Evolutionary conservation across 2,113 vertebrate genomes (phyloP).

Genomic region (Ptilonorhynchus violaceus): DNA sequence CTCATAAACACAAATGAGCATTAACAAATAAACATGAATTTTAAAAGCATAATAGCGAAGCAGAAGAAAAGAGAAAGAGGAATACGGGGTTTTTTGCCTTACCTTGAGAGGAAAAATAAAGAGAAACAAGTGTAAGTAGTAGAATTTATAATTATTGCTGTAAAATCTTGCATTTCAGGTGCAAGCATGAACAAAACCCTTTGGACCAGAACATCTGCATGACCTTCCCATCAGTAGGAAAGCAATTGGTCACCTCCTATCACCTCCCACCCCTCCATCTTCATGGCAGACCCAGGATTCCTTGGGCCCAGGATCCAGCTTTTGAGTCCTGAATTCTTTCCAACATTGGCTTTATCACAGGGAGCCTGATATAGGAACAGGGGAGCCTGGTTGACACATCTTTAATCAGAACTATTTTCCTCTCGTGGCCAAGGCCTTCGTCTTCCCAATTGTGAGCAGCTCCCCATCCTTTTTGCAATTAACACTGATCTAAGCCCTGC

Average conservation of each 20-base stretch:
- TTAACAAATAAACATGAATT: background rate
- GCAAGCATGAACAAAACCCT: background rate
- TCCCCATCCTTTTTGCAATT: background rate
- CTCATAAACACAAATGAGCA: background rate
- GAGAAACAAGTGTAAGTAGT: background rate
- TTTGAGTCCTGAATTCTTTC: background rate
- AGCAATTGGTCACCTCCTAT: background rate
- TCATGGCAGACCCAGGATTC: background rate
- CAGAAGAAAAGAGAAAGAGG: background rate
- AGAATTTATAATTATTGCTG: background rate
- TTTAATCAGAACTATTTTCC: background rate
- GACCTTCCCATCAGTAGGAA: background rate
- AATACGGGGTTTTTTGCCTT: background rate
- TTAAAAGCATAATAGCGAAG: background rate
- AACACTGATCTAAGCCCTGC: background rate
- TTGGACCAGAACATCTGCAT: background rate
- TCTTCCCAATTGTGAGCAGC: background rate
- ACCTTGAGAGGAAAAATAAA: background rate
- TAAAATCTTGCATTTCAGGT: background rate
- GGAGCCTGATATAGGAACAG: background rate
- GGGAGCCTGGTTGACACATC: background rate
- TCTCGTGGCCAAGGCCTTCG: background rate
- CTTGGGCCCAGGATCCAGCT: background rate
- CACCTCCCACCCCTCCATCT: background rate
- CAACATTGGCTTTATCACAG: background rate